Evolutionary conservation across 2,113 vertebrate species (phyloP).

Genomic region (Lophura nycthemera): DNA sequence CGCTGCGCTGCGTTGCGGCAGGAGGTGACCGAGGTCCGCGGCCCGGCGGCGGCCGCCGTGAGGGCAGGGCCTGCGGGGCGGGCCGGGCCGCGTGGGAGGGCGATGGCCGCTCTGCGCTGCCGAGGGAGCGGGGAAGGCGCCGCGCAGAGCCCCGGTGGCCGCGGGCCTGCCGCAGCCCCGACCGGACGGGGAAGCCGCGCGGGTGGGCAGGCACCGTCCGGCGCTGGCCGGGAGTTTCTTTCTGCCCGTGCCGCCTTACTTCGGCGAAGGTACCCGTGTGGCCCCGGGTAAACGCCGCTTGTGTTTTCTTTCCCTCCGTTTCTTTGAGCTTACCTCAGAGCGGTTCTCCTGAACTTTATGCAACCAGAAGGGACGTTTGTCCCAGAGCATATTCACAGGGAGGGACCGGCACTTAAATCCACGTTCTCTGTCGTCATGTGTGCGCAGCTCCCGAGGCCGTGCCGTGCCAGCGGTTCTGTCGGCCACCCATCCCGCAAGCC

Average conservation of each 20-base stretch:
- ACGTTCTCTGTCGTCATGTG: rapidly evolving
- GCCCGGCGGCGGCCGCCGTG: neutral
- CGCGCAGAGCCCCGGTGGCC: neutral
- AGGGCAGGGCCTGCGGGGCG: neutral
- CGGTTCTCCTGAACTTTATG: neutral
- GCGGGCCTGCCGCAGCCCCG: no score
- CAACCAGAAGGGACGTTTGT: rapidly evolving
- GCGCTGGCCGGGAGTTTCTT: neutral
- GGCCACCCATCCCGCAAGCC: no score
- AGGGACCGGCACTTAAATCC: rapidly evolving
- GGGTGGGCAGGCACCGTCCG: no score
- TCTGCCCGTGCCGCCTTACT: neutral
- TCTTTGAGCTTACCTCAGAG: neutral
- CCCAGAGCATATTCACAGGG: rapidly evolving
- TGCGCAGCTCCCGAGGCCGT: rapidly evolving
- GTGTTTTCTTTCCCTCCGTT: neutral
- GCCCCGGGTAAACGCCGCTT: neutral
- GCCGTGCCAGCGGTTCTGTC: neutral
- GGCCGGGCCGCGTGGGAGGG: neutral
- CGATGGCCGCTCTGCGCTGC: neutral
- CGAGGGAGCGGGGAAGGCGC: neutral
- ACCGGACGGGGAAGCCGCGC: no score
- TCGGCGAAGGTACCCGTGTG: neutral
- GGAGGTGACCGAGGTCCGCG: constrained; percentile 2
- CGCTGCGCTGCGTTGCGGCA: neutral